Conservation (phyloP, 2,113 vertebrate species). For the Rhinoderma darwinii region DNA sequence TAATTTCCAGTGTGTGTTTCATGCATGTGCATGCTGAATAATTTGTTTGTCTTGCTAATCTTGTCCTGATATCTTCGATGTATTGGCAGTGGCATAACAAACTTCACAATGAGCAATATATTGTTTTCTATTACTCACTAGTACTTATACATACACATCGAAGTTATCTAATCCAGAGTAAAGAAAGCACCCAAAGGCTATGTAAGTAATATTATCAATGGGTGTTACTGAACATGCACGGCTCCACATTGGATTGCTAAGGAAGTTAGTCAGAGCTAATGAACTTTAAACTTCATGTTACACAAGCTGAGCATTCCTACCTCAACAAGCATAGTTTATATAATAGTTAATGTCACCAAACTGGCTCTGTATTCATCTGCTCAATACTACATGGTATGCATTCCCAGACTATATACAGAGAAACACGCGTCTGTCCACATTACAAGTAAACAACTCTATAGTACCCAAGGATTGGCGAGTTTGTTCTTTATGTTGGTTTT, state of each 20-base stretch:
- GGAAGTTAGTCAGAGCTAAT: conserved; percentile 49
- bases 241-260: conserved; percentile 34
- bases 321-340: conserved; percentile 49
- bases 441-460: neutral
- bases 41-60: conserved; percentile 45
- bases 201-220: conserved; percentile 53
- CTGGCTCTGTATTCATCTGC: neutral
- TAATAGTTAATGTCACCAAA: conserved; percentile 35
- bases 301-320: conserved; percentile 45
- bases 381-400: neutral
- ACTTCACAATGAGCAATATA: conserved; percentile 53
- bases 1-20: conserved; percentile 26
- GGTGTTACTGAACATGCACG: conserved; percentile 47
- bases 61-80: conserved; percentile 27
- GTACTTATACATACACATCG: conserved; percentile 30
- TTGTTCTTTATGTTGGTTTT: neutral
- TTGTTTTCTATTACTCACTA: conserved; percentile 51
- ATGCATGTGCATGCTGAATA: conserved; percentile 42
- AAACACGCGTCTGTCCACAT: neutral
- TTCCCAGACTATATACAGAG: neutral
- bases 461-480: no score
- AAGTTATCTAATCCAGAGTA: conserved; percentile 53
- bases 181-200: conserved; percentile 55
- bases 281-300: conserved; percentile 49
- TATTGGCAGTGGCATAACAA: conserved; percentile 22